Evolutionary conservation across 2,797 vertebrate species (phyloP).

Genomic region (Cyclopterus lumpus): DNA sequence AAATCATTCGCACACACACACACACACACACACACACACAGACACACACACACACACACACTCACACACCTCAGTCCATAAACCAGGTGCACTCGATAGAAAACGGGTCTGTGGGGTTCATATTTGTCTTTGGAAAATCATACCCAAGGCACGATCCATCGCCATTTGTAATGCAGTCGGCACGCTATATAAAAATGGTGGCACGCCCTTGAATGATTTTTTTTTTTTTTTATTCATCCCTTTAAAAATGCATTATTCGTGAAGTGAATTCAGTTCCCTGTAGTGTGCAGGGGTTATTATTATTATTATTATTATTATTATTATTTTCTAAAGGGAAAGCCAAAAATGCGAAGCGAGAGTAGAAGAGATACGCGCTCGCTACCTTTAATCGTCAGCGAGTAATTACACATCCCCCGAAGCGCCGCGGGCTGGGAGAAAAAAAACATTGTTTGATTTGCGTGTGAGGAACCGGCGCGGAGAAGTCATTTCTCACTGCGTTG

Average conservation of each 20-base stretch:
- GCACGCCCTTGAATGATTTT: slow-evolving; percentile 24
- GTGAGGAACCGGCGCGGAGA: neutral
- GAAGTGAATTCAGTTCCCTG: slow-evolving; percentile 1
- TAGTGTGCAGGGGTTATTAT: neutral
- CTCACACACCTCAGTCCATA: slow-evolving; percentile 16
- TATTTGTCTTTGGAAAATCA: slow-evolving; percentile 29
- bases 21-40: neutral
- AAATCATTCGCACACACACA: slow-evolving; percentile 4
- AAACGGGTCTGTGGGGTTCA: neutral
- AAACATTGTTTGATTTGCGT: neutral
- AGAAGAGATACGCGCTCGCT: neutral
- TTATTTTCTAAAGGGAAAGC: neutral
- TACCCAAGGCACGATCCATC: slow-evolving; percentile 5
- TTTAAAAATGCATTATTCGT: slow-evolving; percentile 25
- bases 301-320: no score
- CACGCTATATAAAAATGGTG: neutral
- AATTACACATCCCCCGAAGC: neutral
- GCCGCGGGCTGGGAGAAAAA: no score
- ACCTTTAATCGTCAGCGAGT: neutral
- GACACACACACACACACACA: slow-evolving; percentile 4
- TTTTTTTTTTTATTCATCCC: no score
- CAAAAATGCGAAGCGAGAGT: neutral
- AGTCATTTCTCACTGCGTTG: slow-evolving; percentile 13
- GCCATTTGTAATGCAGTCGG: slow-evolving; percentile 8
- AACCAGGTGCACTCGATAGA: slow-evolving; percentile 6